phyloP scores from a whole-genome alignment of 1,140 invertebrate genomes.

The Cherax destructor region DNA sequence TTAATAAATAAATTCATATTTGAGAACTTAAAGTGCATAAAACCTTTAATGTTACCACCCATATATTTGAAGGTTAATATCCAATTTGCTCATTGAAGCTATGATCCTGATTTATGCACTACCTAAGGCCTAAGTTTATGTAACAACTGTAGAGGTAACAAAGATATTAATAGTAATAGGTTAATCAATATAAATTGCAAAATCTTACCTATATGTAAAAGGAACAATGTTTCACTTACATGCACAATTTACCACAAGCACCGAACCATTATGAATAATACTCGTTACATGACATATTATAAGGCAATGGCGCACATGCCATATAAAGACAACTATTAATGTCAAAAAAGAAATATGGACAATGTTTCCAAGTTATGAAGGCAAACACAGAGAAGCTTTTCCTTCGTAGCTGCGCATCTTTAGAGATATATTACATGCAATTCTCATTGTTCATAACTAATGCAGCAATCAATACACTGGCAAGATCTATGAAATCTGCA shows the following conservation, averaged over 20 bases:
- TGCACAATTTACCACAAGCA: slow-evolving; percentile 40
- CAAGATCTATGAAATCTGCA: slow-evolving; percentile 24
- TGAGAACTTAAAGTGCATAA: not conserved
- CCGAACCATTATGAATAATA: slow-evolving; percentile 53
- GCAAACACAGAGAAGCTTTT: slow-evolving; percentile 34
- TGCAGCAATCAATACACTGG: not conserved
- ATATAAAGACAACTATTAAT: slow-evolving; percentile 25
- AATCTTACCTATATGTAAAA: slow-evolving; percentile 20
- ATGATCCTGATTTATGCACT: not conserved
- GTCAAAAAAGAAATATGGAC: slow-evolving; percentile 22
- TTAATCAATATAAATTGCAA: not conserved
- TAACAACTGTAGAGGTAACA: slow-evolving; percentile 2
- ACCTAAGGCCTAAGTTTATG: slow-evolving; percentile 5
- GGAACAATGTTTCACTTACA: slow-evolving; percentile 24
- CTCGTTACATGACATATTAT: slow-evolving; percentile 28
- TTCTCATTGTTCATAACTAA: slow-evolving; percentile 4
- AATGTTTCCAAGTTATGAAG: slow-evolving; percentile 23
- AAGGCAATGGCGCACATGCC: slow-evolving; percentile 36
- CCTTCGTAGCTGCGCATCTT: slow-evolving; percentile 32
- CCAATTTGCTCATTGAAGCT: not conserved
- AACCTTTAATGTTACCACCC: not conserved
- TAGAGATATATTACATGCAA: slow-evolving; percentile 23
- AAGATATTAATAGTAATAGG: slow-evolving; percentile 19
- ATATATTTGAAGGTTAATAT: not conserved
- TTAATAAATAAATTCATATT: not conserved